phyloP scores from a whole-genome alignment of 2,888 invertebrate genomes.

The Vandiemenella viatica region DNA sequence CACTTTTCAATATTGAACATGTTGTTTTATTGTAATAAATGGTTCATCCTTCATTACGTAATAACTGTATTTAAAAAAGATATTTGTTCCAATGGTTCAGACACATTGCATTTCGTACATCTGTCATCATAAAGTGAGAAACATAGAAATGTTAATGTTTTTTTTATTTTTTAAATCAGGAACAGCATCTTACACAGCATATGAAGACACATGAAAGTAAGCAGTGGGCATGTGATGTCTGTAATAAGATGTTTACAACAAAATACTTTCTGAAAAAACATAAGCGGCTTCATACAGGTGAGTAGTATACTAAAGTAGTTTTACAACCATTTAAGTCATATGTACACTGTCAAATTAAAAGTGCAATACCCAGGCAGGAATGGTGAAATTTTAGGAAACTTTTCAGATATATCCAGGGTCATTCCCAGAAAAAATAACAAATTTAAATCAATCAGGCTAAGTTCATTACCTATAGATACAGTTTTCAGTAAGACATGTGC shows the following conservation, averaged over 20 bases:
- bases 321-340: not conserved
- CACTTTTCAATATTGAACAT: no score
- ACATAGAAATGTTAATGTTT: not conserved
- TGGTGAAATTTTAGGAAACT: no score
- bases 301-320: no score
- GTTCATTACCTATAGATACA: no score
- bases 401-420: no score
- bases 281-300: conserved; percentile 70
- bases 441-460: no score
- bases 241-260: conserved; percentile 70
- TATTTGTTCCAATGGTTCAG: not conserved
- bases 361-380: no score
- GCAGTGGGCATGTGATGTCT: conserved; percentile 75
- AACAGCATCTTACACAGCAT: conserved; percentile 32
- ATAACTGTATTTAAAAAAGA: not conserved
- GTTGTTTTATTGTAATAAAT: no score
- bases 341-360: no score
- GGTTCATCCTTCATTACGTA: no score
- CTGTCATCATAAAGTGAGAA: not conserved
- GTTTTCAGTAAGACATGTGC: no score
- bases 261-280: conserved; percentile 83
- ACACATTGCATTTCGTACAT: not conserved
- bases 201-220: conserved; percentile 45
- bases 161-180: conserved; percentile 22
- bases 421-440: no score